Percentiles rank a stretch among this genome's conserved stretches.
These are phyloP conservation scores for Brachionus sp. DNA, from an alignment of 1,140 invertebrate genomes.

Conservation along the genomic window DNA sequence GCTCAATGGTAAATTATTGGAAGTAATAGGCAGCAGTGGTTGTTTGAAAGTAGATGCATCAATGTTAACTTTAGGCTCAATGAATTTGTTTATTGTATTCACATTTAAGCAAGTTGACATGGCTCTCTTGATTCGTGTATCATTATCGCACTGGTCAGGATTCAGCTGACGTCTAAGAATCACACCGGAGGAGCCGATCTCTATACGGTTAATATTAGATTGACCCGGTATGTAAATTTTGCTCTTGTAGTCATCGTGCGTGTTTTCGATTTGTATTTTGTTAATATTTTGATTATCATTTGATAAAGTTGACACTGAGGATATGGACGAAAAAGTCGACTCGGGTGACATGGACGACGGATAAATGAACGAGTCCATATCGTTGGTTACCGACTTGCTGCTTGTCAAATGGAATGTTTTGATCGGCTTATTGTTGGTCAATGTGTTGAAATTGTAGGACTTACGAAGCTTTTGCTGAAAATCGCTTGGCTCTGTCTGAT, in stretches of 20 bases:
- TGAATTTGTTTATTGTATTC: constrained; percentile 6
- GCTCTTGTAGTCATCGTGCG: not conserved
- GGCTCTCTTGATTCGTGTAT: not conserved
- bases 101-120: constrained; percentile 25
- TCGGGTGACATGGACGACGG: not conserved
- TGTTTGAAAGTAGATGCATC: constrained; percentile 32
- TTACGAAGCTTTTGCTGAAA: constrained; percentile 11
- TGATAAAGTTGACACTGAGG: not conserved
- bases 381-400: not conserved
- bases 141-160: not conserved
- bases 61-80: constrained; percentile 11
- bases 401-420: constrained; percentile 26
- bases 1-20: constrained; percentile 15
- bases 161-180: not conserved
- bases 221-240: not conserved
- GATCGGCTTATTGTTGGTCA: not conserved
- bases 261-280: not conserved
- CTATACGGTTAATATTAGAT: not conserved
- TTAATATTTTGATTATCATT: constrained; percentile 1
- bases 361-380: constrained; percentile 5
- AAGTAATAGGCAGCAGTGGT: not conserved
- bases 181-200: not conserved
- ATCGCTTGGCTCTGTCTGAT: not conserved
- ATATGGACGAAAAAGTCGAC: not conserved
- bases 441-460: constrained; percentile 22